Conservation (phyloP, 1,140 invertebrate genomes). For the Onthophagus taurus region DNA sequence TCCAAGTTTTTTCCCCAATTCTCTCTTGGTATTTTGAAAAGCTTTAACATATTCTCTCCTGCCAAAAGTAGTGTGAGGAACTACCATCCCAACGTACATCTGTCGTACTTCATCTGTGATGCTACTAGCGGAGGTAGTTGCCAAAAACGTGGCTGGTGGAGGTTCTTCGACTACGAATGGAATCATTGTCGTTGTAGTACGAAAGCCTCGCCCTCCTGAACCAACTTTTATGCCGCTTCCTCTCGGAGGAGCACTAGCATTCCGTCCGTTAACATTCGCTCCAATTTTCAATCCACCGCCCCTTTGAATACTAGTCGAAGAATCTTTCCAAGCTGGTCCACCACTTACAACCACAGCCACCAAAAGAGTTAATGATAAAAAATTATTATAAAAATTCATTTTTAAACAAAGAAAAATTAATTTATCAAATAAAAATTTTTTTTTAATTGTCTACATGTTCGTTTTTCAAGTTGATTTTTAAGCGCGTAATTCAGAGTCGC, state of each 20-base stretch:
- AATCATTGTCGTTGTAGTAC: conserved; percentile 28
- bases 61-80: conserved; percentile 56
- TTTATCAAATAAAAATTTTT: too few species aligned
- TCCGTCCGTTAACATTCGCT: conserved; percentile 33
- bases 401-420: too few species aligned
- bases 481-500: too few species aligned
- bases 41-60: conserved; percentile 57
- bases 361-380: conserved; percentile 29
- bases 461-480: too few species aligned
- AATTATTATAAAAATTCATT: too few species aligned
- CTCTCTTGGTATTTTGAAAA: conserved; percentile 53
- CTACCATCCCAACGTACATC: conserved; percentile 49
- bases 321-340: conserved; percentile 36
- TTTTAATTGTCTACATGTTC: too few species aligned
- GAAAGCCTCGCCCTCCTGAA: conserved; percentile 22
- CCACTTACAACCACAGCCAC: conserved; percentile 38
- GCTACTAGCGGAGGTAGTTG: conserved; percentile 25
- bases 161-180: too few species aligned
- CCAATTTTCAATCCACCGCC: conserved; percentile 36
- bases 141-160: conserved; percentile 31
- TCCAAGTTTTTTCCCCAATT: conserved; percentile 50
- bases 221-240: conserved; percentile 32
- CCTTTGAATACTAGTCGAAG: conserved; percentile 34
- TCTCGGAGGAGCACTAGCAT: too few species aligned
- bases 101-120: conserved; percentile 16